These are phyloP conservation scores for Aphodius sticticus DNA, from an alignment of 2,888 invertebrate genomes.

Conservation along the genomic window DNA sequence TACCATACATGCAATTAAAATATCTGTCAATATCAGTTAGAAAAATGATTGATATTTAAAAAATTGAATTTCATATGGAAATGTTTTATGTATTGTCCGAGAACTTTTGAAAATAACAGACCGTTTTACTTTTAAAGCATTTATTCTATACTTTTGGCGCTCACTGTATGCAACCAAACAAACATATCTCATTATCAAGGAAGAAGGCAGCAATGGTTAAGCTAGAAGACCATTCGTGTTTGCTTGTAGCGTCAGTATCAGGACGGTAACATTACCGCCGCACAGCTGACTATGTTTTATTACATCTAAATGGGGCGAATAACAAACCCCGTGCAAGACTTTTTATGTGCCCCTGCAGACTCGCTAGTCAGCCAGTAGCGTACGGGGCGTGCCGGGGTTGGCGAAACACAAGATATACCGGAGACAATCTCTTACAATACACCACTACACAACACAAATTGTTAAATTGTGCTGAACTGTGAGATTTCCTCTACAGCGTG, in stretches of 20 bases:
- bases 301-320: not conserved
- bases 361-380: not conserved
- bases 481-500: not conserved
- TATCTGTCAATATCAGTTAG: too few relatives aligned
- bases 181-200: not conserved
- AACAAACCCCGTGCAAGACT: not conserved
- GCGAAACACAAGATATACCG: not conserved
- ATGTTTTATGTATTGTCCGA: too few relatives aligned
- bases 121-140: too few relatives aligned
- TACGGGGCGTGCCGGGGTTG: not conserved
- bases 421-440: slow-evolving; percentile 4
- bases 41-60: too few relatives aligned
- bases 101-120: too few relatives aligned
- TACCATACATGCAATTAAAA: too few relatives aligned
- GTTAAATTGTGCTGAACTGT: not conserved
- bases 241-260: not conserved
- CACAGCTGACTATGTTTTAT: not conserved
- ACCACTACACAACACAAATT: not conserved
- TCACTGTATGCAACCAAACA: too few relatives aligned
- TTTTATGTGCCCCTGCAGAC: not conserved
- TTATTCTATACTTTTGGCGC: too few relatives aligned
- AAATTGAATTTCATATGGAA: too few relatives aligned
- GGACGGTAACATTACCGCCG: not conserved
- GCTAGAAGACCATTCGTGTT: not conserved
- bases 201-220: not conserved